Evolutionary conservation across 2,888 invertebrate species (phyloP), one percentile per base, ranked within the genome.

Genomic region (Colostygia pectinataria): DNA sequence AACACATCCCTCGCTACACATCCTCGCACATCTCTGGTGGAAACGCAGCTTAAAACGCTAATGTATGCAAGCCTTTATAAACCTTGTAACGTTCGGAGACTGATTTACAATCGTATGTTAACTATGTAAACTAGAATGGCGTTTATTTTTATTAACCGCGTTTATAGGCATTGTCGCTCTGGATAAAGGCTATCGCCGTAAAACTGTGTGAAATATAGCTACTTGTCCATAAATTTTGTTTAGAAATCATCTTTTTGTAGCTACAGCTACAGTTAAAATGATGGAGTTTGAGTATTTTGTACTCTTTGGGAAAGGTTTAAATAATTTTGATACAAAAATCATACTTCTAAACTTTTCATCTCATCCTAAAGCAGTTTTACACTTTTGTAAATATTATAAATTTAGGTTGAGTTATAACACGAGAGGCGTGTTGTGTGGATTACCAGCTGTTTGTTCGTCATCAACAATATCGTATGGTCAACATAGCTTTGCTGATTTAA

Each of bases 31-130:
- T n/a, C n/a, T n/a, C n/a, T n/a, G n/a, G n/a, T n/a, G n/a, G n/a
- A n/a, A n/a, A n/a, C 33, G 38, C 28, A 27, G 14, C 12, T 2
- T 9, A 2, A 2, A 32, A 8, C 3, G 18, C 10, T 9, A 13
- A n/a, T 53, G 24, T 44, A 20, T 4, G 12, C 24, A n/a, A 15
- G 18, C 36, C 46, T 39, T 54, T 50, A 66, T 33, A 42, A 66
- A 62, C 55, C 42, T 61, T 63, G 65, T 65, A 61, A 44, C 61
- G 68, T 74, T 74, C 69, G 66, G 66, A 46, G 50, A 58, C 47
- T 52, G 51, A 59, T 57, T 59, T 59, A 59, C 57, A 59, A 39
- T 55, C 49, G 53, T 53, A 49, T 47, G 57, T 57, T 58, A 56
- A 69, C 63, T 67, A 66, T 66, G 67, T 68, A 56, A 57, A 61